Evolutionary conservation across 2,113 vertebrate species (phyloP), one percentile per base, ranked within the genome.

Genomic region (Poeciliopsis prolifica): DNA sequence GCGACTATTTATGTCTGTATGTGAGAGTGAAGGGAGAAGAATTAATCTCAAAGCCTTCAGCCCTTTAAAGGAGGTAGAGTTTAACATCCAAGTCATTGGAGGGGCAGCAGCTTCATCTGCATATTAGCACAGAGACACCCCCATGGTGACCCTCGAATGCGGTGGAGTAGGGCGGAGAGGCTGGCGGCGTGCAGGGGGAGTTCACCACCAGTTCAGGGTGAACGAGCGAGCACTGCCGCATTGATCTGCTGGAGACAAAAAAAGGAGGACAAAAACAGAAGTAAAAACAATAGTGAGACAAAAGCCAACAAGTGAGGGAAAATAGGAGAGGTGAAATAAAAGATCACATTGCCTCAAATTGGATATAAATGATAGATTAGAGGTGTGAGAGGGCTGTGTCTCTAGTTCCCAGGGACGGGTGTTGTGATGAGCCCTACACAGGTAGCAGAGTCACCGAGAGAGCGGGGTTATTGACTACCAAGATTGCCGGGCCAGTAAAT

Each of bases 311-410:
- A 88, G 85, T 85, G 42, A 51, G 64, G 33, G 54, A 65, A 80
- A 84, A 83, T 28, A 77, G 75, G 76, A 82, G 80, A 83, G 86
- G 87, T 81, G 79, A 78, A 80, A 87, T 1, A 86, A 74, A 88
- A 86, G 77, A 87, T 87, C 82, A 85, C 63, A 70, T 70, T 62
- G 72, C 77, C 74, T 88, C 82, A 89, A 86, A 93, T 89, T 91
- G 87, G 89, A 91, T 93, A 94, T 96, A 94, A 95, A 95, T 96
- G 94, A 96, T 96, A 94, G 93, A 95, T 93, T 92, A 91, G 72
- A 22, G 87, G 88, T 95, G 92, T 86, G 79, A 93, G 93, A 92
- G 78, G 90, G 84, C 73, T 85, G 83, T 92, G 90, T 94, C 85
- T 90, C 51, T 83, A 86, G 85, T 88, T 88, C 76, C 79, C 79